These are phyloP conservation scores for Vicugna pacos DNA, from an alignment of 2,113 vertebrate genomes.

Conservation along the genomic window DNA sequence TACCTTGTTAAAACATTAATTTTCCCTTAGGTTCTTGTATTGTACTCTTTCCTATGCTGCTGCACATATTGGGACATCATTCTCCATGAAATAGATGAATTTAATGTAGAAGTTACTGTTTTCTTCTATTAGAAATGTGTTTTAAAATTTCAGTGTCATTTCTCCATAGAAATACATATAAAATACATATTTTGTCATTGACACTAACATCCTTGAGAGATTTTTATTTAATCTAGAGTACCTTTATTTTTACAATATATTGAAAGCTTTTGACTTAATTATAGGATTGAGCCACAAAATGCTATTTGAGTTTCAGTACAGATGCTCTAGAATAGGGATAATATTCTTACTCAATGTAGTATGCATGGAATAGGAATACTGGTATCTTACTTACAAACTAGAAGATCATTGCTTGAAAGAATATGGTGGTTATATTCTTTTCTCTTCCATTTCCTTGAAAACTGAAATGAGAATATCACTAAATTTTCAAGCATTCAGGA, in stretches of 20 bases:
- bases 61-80: not conserved
- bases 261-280: not conserved
- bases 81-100: not conserved
- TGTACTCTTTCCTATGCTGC: not conserved
- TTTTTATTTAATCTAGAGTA: not conserved
- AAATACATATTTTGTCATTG: not conserved
- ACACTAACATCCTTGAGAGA: not conserved
- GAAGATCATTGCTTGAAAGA: not conserved
- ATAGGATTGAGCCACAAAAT: not conserved
- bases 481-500: not conserved
- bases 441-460: not conserved
- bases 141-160: not conserved
- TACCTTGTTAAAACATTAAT: not conserved
- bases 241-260: not conserved
- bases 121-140: not conserved
- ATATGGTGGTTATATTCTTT: not conserved
- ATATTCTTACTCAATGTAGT: not conserved
- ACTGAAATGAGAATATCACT: not conserved
- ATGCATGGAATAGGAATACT: not conserved
- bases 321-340: not conserved
- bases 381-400: not conserved
- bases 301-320: not conserved
- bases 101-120: not conserved
- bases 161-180: not conserved
- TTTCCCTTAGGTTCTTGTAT: not conserved